Evolutionary conservation across 2,888 invertebrate species (phyloP).

Genomic region (Amphipyra berbera): DNA sequence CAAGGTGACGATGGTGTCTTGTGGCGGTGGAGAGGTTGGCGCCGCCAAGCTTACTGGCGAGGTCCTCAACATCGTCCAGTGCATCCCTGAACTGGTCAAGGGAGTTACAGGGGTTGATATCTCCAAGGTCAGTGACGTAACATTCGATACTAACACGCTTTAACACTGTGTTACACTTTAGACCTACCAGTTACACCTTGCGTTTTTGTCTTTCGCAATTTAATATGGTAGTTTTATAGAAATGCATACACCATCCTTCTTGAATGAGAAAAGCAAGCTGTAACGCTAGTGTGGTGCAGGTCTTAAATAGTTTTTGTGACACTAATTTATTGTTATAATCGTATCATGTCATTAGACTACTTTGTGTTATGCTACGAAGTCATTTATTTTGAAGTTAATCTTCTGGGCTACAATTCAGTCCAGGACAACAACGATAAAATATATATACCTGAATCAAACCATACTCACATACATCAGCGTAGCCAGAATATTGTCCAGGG

Average conservation of each 20-base stretch:
- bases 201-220: conserved; percentile 12
- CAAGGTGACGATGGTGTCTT: conserved; percentile 99
- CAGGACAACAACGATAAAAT: neutral
- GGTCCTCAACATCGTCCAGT: conserved; percentile 97
- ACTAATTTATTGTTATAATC: neutral
- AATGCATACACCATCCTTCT: neutral
- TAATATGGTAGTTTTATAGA: neutral
- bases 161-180: conserved; percentile 2
- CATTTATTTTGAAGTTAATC: too few species aligned
- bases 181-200: neutral
- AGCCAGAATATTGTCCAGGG: too few species aligned
- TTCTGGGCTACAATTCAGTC: neutral
- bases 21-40: conserved; percentile 97
- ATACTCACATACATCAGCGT: too few species aligned
- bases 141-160: conserved; percentile 22
- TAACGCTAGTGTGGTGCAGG: conserved; percentile 14
- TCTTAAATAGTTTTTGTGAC: conserved; percentile 3
- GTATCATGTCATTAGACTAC: conserved; percentile 16
- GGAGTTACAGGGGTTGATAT: conserved; percentile 98
- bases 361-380: neutral
- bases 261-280: conserved; percentile 2
- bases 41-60: conserved; percentile 98
- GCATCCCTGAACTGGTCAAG: conserved; percentile 97
- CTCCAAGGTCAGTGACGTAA: conserved; percentile 89
- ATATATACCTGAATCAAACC: conserved; percentile 7